These are phyloP conservation scores for Trinectes maculatus DNA, from an alignment of 2,113 vertebrate species.

Conservation along the genomic window DNA sequence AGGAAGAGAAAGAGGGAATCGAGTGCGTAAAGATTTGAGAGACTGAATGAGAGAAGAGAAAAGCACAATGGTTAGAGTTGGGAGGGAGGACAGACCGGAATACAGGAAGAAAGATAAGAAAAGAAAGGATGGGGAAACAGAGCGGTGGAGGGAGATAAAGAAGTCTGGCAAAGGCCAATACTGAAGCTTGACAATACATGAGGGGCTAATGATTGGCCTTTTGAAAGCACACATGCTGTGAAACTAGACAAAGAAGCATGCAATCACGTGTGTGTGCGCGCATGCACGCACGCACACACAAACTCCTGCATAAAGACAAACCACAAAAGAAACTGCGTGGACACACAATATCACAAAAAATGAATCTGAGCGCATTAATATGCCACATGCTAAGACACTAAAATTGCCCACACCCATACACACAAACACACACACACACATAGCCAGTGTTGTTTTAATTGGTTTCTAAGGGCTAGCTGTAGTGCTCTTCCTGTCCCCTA, in stretches of 20 bases:
- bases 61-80: background rate
- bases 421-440: slow-evolving; percentile 29
- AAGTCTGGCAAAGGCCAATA: slow-evolving; percentile 27
- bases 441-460: slow-evolving; percentile 71
- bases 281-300: background rate
- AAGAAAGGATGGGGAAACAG: background rate
- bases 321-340: background rate
- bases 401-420: slow-evolving; percentile 7
- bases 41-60: background rate
- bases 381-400: slow-evolving; percentile 34
- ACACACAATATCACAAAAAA: slow-evolving; percentile 19
- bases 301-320: background rate
- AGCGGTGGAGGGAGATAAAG: background rate
- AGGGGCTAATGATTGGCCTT: slow-evolving; percentile 30
- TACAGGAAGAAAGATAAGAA: slow-evolving; percentile 1
- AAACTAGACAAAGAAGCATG: background rate
- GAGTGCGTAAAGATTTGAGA: background rate
- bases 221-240: slow-evolving; percentile 4
- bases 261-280: background rate
- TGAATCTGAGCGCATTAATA: slow-evolving; percentile 9
- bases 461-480: slow-evolving; percentile 76
- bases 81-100: background rate
- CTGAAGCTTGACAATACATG: slow-evolving; percentile 28
- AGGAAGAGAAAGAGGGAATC: background rate
- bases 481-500: slow-evolving; percentile 68